These are phyloP conservation scores for Ibidorhyncha struthersii DNA, from an alignment of 2,113 vertebrate genomes.

Conservation along the genomic window DNA sequence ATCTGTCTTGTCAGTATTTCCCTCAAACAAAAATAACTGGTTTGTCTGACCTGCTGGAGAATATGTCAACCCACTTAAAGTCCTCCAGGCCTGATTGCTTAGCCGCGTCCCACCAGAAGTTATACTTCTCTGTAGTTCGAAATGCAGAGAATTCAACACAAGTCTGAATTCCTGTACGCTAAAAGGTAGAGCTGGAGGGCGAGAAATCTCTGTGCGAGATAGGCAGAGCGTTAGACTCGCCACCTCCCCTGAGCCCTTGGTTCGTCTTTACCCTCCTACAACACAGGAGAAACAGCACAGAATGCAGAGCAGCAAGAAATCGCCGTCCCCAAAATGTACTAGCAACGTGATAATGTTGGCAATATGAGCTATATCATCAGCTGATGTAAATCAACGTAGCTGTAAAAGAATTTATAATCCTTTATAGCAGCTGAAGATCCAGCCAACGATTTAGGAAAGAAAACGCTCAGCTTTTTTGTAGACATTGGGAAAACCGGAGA, in stretches of 20 bases:
- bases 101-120: neutral
- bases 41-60: constrained; percentile 46
- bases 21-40: constrained; percentile 35
- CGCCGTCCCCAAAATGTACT: constrained; percentile 58
- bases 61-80: constrained; percentile 33
- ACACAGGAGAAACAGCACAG: constrained; percentile 59
- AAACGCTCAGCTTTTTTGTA: neutral
- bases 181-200: constrained; percentile 52
- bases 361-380: constrained; percentile 68
- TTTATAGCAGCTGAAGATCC: constrained; percentile 20
- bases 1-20: constrained; percentile 48
- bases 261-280: constrained; percentile 59
- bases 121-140: constrained; percentile 4
- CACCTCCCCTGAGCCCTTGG: constrained; percentile 50
- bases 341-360: constrained; percentile 69
- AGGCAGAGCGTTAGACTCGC: constrained; percentile 52
- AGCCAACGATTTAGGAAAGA: neutral
- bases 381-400: constrained; percentile 62
- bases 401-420: constrained; percentile 53
- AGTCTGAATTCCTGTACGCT: constrained; percentile 31
- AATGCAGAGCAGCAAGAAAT: constrained; percentile 61
- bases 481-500: neutral
- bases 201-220: constrained; percentile 10
- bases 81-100: constrained; percentile 45
- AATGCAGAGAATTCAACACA: neutral